Percentiles rank a stretch among this genome's conserved stretches.
Conservation (phyloP, 2,113 vertebrate species). For the Edolisoma coerulescens region DNA sequence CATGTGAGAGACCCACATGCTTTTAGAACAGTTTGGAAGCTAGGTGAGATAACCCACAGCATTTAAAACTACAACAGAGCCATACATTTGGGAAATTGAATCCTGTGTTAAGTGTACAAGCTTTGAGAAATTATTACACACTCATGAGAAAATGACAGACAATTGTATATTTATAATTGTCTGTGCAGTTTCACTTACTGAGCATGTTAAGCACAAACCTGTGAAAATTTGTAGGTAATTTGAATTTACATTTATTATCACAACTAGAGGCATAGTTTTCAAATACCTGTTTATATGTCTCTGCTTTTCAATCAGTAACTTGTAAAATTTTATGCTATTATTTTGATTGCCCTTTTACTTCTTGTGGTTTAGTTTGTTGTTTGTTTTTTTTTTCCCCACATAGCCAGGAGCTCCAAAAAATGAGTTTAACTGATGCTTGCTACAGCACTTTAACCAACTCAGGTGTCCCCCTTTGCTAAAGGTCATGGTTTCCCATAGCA, state of each 20-base stretch:
- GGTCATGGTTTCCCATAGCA: background rate
- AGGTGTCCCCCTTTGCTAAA: background rate
- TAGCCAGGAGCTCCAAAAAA: background rate
- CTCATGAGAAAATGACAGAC: background rate
- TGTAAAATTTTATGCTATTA: background rate
- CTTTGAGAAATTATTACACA: background rate
- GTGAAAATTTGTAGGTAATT: background rate
- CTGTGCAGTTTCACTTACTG: background rate
- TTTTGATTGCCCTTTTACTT: background rate
- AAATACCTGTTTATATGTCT: background rate
- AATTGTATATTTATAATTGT: background rate
- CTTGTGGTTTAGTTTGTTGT: too few relatives aligned
- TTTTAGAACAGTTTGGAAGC: background rate
- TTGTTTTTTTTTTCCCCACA: background rate
- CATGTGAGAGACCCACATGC: background rate
- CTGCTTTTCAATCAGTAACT: background rate
- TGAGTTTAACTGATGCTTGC: background rate
- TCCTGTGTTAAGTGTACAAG: background rate
- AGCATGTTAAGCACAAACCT: background rate
- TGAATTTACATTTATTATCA: background rate
- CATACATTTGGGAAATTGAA: background rate
- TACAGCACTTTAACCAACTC: background rate
- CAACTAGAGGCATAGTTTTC: background rate
- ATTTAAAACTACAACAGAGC: background rate
- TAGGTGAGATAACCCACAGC: background rate